Evolutionary conservation across 1,140 invertebrate species (phyloP), one percentile per base, ranked within the genome.

Genomic region (Hycleus phaleratus): DNA sequence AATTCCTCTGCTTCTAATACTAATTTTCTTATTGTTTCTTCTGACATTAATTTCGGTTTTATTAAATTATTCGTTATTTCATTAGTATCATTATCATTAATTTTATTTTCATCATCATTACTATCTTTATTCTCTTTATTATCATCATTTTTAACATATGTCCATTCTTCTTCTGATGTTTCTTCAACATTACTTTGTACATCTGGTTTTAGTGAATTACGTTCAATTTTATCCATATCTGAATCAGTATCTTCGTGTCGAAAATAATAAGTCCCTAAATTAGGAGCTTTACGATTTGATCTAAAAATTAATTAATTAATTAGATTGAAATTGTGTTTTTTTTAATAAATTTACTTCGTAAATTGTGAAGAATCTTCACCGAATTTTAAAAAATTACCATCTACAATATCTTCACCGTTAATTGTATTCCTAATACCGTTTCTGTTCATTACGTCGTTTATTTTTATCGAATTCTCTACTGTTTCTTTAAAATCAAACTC

Each of bases 161-260:
- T 86, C 83, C 84, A 85, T 74, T 86, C 85, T 60, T 86, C 83
- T 72, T 86, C 84, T 2, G 83, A 85, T 3, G 82, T 83, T 66
- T 85, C 82, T 65, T 85, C 82, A 25, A 83, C 79, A 49, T 72
- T 78, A 73, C 53, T 75, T 66, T 49, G 76, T 69, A 71, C 77
- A 67, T 65, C 64, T 40, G 64, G 65, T 52, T 67, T 64, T 32
- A 65, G 60, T 46, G 54, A 60, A 44, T 53, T 59, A 47, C 61
- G 64, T 61, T 64, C 64, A 43, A 60, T 60, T 58, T 64, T 75
- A 60, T 66, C 71, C 68, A 67, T 74, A 56, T 91, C 88, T 1
- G 87, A 88, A 73, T 91, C 88, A 2, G 88, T 91, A 68, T 93
- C 89, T 68, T 82, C 78, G 71, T 92, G 89, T 72, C 84, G 87